phyloP scores from a whole-genome alignment of 2,888 invertebrate species.

The Boloria euphrosyne region DNA sequence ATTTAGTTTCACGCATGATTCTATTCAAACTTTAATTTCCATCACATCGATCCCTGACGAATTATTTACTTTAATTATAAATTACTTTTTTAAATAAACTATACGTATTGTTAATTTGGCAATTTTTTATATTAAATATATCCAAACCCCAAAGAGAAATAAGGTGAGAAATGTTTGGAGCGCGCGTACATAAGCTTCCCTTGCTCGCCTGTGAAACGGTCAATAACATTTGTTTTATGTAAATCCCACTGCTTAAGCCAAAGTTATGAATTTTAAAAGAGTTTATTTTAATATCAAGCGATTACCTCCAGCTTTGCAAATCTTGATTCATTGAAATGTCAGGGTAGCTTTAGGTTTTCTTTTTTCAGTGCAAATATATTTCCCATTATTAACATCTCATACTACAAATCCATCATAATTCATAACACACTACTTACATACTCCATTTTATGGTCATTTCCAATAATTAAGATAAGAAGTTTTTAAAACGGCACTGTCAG shows the following conservation, averaged over 20 bases:
- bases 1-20: conserved; percentile 37
- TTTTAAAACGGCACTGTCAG: conserved; percentile 11
- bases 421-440: too few species aligned
- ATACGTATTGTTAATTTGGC: conserved; percentile 53
- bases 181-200: conserved; percentile 57
- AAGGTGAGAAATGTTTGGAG: conserved; percentile 71
- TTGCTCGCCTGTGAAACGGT: conserved; percentile 32
- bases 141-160: conserved; percentile 45
- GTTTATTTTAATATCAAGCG: conserved; percentile 43
- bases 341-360: conserved; percentile 44
- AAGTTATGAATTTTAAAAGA: conserved; percentile 10
- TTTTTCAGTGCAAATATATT: conserved; percentile 46
- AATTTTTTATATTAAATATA: conserved; percentile 51
- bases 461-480: too few species aligned
- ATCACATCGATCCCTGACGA: conserved; percentile 48
- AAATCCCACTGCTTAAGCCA: conserved; percentile 41
- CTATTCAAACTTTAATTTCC: conserved; percentile 48
- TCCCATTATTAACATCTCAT: conserved; percentile 40
- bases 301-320: conserved; percentile 57
- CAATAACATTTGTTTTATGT: conserved; percentile 36
- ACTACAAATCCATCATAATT: conserved; percentile 45
- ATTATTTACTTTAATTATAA: conserved; percentile 57
- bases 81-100: conserved; percentile 58
- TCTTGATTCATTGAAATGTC: conserved; percentile 43
- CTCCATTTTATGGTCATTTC: too few species aligned